A percentile compares a stretch with the other conserved stretches of the same genome.
Conservation (phyloP, 1,140 invertebrate genomes). For the Diuraphis noxia region DNA sequence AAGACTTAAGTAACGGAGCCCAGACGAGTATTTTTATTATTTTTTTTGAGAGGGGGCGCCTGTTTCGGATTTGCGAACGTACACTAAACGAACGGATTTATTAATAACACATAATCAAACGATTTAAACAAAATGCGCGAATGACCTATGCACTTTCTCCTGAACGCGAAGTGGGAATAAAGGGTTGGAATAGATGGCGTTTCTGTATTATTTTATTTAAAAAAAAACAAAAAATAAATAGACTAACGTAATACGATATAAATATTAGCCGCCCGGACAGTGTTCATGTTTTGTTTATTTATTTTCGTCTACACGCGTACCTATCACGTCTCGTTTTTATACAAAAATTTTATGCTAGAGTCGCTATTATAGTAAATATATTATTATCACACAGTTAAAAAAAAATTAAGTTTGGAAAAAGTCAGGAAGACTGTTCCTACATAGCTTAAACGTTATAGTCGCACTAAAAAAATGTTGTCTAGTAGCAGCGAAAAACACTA, state of each 20-base stretch:
- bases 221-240: background rate
- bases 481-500: slow-evolving; percentile 38
- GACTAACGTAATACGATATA: background rate
- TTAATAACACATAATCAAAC: background rate
- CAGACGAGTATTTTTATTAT: slow-evolving; percentile 1
- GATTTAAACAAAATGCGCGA: background rate
- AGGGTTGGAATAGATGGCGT: slow-evolving; percentile 7
- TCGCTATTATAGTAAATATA: slow-evolving; percentile 41
- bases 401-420: slow-evolving; percentile 34
- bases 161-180: background rate
- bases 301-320: background rate
- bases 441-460: slow-evolving; percentile 33
- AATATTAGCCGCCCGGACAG: slow-evolving; percentile 12
- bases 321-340: background rate
- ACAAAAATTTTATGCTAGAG: slow-evolving; percentile 27
- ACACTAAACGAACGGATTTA: background rate
- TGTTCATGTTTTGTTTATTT: slow-evolving; percentile 9
- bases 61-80: background rate
- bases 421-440: slow-evolving; percentile 43
- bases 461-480: background rate
- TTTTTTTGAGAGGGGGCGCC: background rate
- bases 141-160: background rate
- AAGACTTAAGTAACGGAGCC: slow-evolving; percentile 46
- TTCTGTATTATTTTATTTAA: background rate
- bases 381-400: slow-evolving; percentile 42